Evolutionary conservation across 2,113 vertebrate genomes (phyloP).

Genomic region (Pteropus alecto): DNA sequence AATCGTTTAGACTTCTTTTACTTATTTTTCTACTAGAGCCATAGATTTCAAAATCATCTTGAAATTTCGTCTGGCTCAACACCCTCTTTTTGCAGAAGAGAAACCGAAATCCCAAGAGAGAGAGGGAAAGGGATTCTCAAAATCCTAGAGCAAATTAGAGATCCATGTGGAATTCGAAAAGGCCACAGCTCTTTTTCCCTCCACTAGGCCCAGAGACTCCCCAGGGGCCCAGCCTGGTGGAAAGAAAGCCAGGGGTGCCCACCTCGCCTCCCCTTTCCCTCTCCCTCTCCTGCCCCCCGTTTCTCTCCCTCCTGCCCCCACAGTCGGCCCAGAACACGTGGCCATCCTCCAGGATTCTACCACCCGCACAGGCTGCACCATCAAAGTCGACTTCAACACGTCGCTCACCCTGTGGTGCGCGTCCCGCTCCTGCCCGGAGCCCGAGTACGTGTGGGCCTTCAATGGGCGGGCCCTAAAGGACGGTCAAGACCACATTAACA

Average conservation of each 20-base stretch:
- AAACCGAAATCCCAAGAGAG: background rate
- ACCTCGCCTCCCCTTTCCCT: background rate
- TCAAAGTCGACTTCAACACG: constrained; percentile 60
- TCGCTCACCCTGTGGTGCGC: constrained; percentile 65
- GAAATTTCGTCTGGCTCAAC: background rate
- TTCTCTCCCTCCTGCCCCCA: constrained; percentile 34
- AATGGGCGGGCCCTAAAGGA: constrained; percentile 55
- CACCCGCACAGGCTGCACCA: constrained; percentile 71
- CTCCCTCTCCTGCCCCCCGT: background rate
- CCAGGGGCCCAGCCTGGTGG: background rate
- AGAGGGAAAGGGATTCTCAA: background rate
- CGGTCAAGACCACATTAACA: constrained; percentile 33
- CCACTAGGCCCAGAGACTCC: background rate
- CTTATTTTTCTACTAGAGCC: background rate
- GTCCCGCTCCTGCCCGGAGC: constrained; percentile 70
- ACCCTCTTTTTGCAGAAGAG: background rate
- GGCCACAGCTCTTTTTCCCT: background rate
- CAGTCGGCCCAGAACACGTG: constrained; percentile 70
- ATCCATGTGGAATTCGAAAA: background rate
- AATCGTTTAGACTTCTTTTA: background rate
- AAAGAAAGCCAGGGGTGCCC: background rate
- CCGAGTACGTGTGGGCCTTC: constrained; percentile 69
- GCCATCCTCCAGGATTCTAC: constrained; percentile 71
- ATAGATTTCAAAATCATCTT: background rate
- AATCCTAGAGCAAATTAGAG: background rate